Conservation (phyloP, 2,113 vertebrate species). For the Corynorhinus townsendii region DNA sequence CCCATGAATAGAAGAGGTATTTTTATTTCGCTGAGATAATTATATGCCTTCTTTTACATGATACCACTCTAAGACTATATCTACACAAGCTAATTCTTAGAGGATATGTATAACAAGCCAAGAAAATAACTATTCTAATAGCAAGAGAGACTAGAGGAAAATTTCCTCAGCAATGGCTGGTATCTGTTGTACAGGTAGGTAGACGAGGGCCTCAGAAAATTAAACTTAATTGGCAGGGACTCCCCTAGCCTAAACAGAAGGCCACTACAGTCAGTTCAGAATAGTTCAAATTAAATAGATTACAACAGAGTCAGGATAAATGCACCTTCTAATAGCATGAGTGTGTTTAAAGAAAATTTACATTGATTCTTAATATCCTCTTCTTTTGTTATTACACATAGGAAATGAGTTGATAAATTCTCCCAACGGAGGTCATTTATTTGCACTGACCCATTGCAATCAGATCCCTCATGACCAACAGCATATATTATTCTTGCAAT, state of each 20-base stretch:
- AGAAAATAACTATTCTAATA: constrained; percentile 29
- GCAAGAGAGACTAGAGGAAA: not conserved
- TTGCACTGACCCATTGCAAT: not conserved
- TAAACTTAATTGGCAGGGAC: not conserved
- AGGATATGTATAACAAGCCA: not conserved
- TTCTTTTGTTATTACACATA: not conserved
- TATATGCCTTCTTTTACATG: not conserved
- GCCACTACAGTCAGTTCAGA: not conserved
- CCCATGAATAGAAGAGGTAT: not conserved
- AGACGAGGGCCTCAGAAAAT: not conserved
- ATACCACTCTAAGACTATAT: not conserved
- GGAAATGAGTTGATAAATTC: not conserved
- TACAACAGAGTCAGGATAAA: constrained; percentile 3
- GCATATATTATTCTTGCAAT: not conserved
- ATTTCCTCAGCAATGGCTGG: not conserved
- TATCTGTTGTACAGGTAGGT: not conserved
- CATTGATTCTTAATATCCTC: not conserved
- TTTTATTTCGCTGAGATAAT: constrained; percentile 12
- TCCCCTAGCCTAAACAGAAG: not conserved
- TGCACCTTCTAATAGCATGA: constrained; percentile 17
- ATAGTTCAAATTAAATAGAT: not conserved
- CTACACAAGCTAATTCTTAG: constrained; percentile 26
- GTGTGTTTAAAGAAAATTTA: not conserved
- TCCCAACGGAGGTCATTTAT: not conserved
- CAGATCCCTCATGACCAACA: not conserved